phyloP scores from a whole-genome alignment of 1,140 invertebrate genomes.

The Latrodectus geometricus region DNA sequence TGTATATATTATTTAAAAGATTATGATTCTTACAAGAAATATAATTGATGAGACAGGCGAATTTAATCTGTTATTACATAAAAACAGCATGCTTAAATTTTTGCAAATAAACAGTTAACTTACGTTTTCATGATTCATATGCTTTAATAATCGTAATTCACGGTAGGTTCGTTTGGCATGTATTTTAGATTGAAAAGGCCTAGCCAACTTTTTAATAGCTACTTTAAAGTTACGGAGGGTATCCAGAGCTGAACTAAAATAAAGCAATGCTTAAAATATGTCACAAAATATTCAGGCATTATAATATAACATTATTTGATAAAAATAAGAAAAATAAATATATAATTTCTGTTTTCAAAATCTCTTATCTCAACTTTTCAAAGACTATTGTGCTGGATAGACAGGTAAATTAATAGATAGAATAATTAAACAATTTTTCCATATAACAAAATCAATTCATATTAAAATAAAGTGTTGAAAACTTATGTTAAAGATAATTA shows the following conservation, averaged over 20 bases:
- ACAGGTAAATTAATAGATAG: too few species aligned
- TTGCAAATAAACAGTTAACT: constrained; percentile 66
- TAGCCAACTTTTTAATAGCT: constrained; percentile 96
- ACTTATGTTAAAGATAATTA: too few species aligned
- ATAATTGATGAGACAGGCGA: not conserved
- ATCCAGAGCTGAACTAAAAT: constrained; percentile 83
- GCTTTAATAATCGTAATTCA: constrained; percentile 94
- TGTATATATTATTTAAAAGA: not conserved
- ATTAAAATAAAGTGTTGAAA: too few species aligned
- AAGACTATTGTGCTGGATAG: too few species aligned
- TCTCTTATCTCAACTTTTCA: too few species aligned
- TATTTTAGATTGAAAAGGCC: constrained; percentile 97
- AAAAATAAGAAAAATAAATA: too few species aligned
- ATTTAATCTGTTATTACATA: not conserved
- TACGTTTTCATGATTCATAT: constrained; percentile 99
- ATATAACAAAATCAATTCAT: too few species aligned
- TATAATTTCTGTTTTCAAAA: too few species aligned
- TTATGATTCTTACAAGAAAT: not conserved
- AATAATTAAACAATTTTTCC: too few species aligned
- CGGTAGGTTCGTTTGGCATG: constrained; percentile 98
- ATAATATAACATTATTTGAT: too few species aligned
- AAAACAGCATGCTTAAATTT: not conserved
- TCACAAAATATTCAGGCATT: too few species aligned
- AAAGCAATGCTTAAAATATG: not conserved
- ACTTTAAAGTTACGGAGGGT: constrained; percentile 82